Conservation (phyloP, 2,888 invertebrate genomes). For the Abrostola triplasia region DNA sequence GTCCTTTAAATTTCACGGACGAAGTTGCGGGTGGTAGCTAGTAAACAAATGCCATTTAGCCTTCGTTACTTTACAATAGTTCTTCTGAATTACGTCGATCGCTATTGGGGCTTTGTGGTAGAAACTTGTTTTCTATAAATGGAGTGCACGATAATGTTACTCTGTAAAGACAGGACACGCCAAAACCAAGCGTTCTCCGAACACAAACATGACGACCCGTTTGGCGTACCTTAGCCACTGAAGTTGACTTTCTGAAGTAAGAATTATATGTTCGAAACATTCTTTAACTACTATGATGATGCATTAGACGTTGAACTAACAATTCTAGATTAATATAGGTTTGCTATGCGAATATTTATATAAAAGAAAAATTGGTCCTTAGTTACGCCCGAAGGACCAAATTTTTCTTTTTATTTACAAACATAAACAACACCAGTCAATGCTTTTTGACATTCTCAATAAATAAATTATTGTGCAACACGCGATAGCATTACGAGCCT, state of each 20-base stretch:
- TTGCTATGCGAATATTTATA: too few relatives aligned
- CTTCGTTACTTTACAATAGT: too few relatives aligned
- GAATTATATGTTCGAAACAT: background rate
- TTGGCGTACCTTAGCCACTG: background rate
- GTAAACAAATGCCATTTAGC: too few relatives aligned
- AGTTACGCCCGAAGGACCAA: background rate
- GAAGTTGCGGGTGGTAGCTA: too few relatives aligned
- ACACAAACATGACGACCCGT: background rate
- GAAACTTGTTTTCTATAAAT: conserved; percentile 1
- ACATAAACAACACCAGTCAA: conserved; percentile 40
- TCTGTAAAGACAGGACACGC: background rate
- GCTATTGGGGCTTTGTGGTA: background rate
- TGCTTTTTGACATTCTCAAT: conserved; percentile 38
- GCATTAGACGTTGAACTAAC: too few relatives aligned
- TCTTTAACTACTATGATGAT: too few relatives aligned
- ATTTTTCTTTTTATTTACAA: conserved; percentile 21
- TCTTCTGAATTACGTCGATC: background rate
- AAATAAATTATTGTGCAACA: conserved; percentile 45
- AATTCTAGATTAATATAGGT: too few relatives aligned
- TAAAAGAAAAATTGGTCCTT: too few relatives aligned
- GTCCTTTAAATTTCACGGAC: too few relatives aligned
- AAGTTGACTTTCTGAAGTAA: background rate
- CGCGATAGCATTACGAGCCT: conserved; percentile 38
- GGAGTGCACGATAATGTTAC: background rate
- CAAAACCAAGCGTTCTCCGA: background rate